Conservation (phyloP, 1,140 invertebrate species). For the Episyrphus balteatus region DNA sequence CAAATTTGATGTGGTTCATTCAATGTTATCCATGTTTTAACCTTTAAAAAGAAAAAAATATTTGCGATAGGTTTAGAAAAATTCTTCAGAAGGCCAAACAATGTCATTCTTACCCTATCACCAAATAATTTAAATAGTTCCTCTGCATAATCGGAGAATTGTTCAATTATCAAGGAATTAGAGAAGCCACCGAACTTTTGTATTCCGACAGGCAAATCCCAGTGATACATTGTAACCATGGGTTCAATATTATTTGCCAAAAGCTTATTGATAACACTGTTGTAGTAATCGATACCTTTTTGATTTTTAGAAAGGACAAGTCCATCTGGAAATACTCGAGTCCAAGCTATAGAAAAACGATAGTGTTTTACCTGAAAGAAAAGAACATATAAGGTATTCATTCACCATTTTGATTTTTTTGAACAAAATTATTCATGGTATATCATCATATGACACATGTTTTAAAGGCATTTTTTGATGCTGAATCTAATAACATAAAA, state of each 20-base stretch:
- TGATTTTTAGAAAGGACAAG: slow-evolving; percentile 13
- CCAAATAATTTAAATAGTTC: slow-evolving; percentile 39
- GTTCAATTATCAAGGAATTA: slow-evolving; percentile 32
- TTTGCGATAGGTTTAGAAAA: too few species aligned
- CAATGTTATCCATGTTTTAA: not conserved
- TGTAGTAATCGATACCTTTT: slow-evolving; percentile 23
- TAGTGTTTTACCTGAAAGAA: slow-evolving; percentile 36
- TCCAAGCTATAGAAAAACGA: slow-evolving; percentile 48
- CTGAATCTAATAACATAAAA: too few species aligned
- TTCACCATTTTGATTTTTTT: not conserved
- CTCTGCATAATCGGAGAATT: slow-evolving; percentile 43
- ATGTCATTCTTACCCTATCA: slow-evolving; percentile 21
- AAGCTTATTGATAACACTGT: slow-evolving; percentile 35
- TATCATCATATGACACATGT: too few species aligned
- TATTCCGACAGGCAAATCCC: slow-evolving; percentile 23
- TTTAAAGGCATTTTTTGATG: too few species aligned
- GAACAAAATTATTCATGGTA: not conserved
- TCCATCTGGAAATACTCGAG: slow-evolving; percentile 41
- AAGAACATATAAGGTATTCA: too few species aligned
- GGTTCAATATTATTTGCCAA: slow-evolving; percentile 39
- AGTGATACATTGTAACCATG: slow-evolving; percentile 29
- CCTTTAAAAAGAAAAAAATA: not conserved
- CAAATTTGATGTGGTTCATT: not conserved
- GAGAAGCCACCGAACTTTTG: slow-evolving; percentile 31
- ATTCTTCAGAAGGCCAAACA: not conserved